These are phyloP conservation scores for Psettodes erumei DNA, from an alignment of 2,113 vertebrate genomes.

Conservation along the genomic window DNA sequence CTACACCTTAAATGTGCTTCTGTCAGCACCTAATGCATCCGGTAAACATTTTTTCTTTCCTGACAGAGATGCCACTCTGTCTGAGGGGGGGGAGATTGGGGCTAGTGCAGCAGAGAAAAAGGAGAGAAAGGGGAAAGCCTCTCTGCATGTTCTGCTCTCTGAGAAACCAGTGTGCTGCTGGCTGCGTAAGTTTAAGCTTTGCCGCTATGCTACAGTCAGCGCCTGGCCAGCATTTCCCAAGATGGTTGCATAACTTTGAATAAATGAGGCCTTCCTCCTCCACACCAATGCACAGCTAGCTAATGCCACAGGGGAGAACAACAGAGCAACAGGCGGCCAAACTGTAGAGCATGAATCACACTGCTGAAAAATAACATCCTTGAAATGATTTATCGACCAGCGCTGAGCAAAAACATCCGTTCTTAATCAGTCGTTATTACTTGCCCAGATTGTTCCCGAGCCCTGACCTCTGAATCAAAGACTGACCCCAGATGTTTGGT, in stretches of 20 bases:
- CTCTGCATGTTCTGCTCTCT: slow-evolving; percentile 43
- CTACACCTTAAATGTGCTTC: slow-evolving; percentile 49
- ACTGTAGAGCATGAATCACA: slow-evolving; percentile 62
- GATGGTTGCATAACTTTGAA: slow-evolving; percentile 81
- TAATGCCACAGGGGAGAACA: slow-evolving; percentile 60
- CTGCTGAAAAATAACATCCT: slow-evolving; percentile 43
- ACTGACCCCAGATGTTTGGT: neutral
- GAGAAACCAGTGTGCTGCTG: slow-evolving; percentile 55
- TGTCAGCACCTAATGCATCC: slow-evolving; percentile 70
- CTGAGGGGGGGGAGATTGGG: slow-evolving; percentile 31
- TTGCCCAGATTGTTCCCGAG: neutral
- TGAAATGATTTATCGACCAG: slow-evolving; percentile 27
- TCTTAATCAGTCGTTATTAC: slow-evolving; percentile 26
- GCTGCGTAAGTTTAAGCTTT: slow-evolving; percentile 59
- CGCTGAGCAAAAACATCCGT: slow-evolving; percentile 28
- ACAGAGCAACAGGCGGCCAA: slow-evolving; percentile 72
- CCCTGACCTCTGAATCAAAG: slow-evolving; percentile 5
- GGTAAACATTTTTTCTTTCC: slow-evolving; percentile 26
- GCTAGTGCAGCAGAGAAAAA: slow-evolving; percentile 8
- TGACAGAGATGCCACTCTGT: slow-evolving; percentile 53
- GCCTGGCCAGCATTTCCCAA: slow-evolving; percentile 74
- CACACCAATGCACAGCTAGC: slow-evolving; percentile 66
- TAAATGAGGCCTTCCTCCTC: slow-evolving; percentile 80
- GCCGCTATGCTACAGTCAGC: slow-evolving; percentile 60
- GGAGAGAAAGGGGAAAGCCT: slow-evolving; percentile 55